Base-by-base conservation (phyloP, 2,888 invertebrate species). In the Gnatocerus cornutus region DNA sequence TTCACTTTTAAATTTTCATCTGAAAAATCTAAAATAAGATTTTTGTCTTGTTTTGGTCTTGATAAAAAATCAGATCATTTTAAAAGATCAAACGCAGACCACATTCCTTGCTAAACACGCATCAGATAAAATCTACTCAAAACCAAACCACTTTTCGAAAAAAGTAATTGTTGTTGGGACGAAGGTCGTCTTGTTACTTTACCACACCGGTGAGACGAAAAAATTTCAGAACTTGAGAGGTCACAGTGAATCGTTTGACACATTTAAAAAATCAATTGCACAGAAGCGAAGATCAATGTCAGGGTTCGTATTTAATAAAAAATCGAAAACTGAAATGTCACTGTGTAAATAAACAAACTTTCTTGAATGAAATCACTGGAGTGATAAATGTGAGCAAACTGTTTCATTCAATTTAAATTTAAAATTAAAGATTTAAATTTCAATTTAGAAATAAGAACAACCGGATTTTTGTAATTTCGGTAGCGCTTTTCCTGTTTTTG, bases 111-210 rank as follows among this genome's bases (percentile, higher is more conserved):
- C 29, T 12, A 12, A 56, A 56, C 21, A 56, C 27, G 56, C 56
- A 21, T 46, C 48, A 61, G 61, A 41, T 41, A 37, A 9, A 21
- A 21, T 21, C 14, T 9, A 5, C 14, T 9, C 12, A 7, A 41
- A 21, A 33, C 21, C 46, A 46, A 56, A 48, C 27, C 27, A 37
- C 27, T 37, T 65, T 30, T 65, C 13, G 33, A 53, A 46, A 65
- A 48, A 46, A 43, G 65, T 46, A 65, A 65, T 65, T 65, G 65
- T 65, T 63, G 62, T 39, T 65, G 27, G 0, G 12, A 12, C 45
- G 65, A 65, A 65, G 65, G 65, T 21, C 65, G 33, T 56, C 65
- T 12, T 65, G 65, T 55, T 56, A 29, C 27, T 52, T 64, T 10
- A 45, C 53, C 37, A 61, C n/a, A n/a, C n/a, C n/a, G n/a, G n/a